These are phyloP conservation scores for Connochaetes taurinus DNA, from an alignment of 2,113 vertebrate species.

Conservation along the genomic window DNA sequence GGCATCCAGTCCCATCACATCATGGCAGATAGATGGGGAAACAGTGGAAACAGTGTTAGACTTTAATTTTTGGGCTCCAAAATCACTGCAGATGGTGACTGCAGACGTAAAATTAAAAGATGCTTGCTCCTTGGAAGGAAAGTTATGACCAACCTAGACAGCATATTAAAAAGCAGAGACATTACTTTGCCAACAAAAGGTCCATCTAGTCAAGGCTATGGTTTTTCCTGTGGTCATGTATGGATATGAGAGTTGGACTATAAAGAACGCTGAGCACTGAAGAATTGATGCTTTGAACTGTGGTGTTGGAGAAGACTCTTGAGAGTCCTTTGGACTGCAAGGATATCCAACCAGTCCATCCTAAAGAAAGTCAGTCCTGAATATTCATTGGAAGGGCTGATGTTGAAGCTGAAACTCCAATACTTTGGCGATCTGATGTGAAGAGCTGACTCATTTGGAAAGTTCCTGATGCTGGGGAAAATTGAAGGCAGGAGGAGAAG, in stretches of 20 bases:
- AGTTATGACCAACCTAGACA: background rate
- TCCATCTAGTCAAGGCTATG: background rate
- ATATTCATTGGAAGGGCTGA: background rate
- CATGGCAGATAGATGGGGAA: background rate
- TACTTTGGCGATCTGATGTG: background rate
- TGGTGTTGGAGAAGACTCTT: background rate
- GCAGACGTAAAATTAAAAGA: background rate
- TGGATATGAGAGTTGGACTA: background rate
- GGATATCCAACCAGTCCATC: background rate
- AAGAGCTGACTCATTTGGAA: background rate
- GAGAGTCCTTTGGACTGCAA: background rate
- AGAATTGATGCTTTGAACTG: background rate
- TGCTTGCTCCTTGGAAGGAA: background rate
- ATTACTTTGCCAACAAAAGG: background rate
- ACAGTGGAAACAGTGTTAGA: background rate
- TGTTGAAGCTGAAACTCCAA: background rate
- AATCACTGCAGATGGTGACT: background rate
- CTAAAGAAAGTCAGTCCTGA: background rate
- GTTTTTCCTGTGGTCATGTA: background rate
- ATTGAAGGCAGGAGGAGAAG: background rate
- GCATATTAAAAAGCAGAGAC: background rate
- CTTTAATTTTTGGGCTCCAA: background rate
- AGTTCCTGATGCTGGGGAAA: background rate
- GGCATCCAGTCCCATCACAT: background rate
- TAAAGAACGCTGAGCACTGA: fast-evolving